Base-by-base conservation (phyloP, 2,113 vertebrate genomes). In the Thunnus maccoyii region DNA sequence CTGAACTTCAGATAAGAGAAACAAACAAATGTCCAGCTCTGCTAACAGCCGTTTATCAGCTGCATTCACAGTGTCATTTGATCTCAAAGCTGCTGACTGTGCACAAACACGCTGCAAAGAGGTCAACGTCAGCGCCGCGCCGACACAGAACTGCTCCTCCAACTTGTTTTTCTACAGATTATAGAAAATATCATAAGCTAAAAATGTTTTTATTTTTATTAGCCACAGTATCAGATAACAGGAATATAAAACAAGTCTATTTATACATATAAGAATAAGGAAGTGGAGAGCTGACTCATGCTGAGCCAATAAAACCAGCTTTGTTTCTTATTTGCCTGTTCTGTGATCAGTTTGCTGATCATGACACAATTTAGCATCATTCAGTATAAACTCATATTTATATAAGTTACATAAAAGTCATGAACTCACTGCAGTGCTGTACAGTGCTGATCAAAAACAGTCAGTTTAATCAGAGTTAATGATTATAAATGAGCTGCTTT, bases 211-310 rank as follows among this genome's bases (percentile, higher is more conserved):
- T 36, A 36, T 36, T 36, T 4, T 36, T 36, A 22, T 22, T 22
- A 22, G 22, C 22, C 22, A 22, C 22, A 22, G 22, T 1, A 0
- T 22, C 22, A 22, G 22, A 22, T 22, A 22, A 22, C 22, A 46
- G 16, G 6, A 16, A 14, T 1, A 46, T 56, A 25, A 58, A 70
- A 17, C 36, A 5, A 15, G n/a, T 54, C 52, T 52, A 22, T 58
- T 46, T 14, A 57, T 36, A 54, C 18, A 2, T 0, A 11, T 16
- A 60, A 30, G 82, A 44, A 52, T 27, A 32, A 36, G 72, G 51
- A 75, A 70, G 70, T 14, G 74, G 14, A 27, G 46, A 30, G 1
- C 47, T 83, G 76, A 86, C 76, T 83, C 80, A 73, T 27, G 2
- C 58, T 17, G 61, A 62, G 73, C 67, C 52, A 68, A 55, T 10